phyloP scores from a whole-genome alignment of 2,888 invertebrate genomes.

The Melanotus villosus region DNA sequence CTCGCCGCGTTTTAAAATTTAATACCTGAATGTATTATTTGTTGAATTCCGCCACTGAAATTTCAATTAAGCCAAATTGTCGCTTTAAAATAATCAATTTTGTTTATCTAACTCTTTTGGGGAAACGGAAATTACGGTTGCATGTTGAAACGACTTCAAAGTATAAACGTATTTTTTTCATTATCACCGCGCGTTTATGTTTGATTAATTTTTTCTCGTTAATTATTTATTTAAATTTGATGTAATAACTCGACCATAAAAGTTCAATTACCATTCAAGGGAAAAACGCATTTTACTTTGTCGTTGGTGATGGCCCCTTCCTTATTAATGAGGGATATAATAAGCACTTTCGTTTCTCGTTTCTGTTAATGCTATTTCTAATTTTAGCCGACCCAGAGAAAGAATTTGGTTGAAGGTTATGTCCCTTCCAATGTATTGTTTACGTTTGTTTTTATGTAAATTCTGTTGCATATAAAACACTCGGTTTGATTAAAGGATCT shows the following conservation, averaged over 20 bases:
- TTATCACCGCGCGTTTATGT: neutral
- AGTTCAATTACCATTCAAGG: conserved; percentile 1
- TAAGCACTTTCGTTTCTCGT: conserved; percentile 7
- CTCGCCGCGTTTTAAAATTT: neutral
- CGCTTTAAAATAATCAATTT: neutral
- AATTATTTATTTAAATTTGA: conserved; percentile 8
- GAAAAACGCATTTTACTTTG: neutral
- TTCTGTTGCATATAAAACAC: no score
- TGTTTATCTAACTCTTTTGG: neutral
- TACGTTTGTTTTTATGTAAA: no score
- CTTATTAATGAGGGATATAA: conserved; percentile 5
- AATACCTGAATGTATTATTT: no score
- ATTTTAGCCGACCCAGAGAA: neutral
- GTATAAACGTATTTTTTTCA: neutral
- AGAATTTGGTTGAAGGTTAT: neutral
- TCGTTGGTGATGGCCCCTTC: neutral
- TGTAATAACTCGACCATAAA: neutral
- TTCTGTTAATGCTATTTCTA: conserved; percentile 8
- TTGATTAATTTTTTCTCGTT: conserved; percentile 6
- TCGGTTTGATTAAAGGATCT: no score
- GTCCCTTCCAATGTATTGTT: no score
- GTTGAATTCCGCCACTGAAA: neutral
- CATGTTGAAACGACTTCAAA: neutral
- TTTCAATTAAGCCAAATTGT: neutral
- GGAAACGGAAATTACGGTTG: neutral